Base-by-base conservation (phyloP, 2,888 invertebrate species). In the Tyria jacobaeae region DNA sequence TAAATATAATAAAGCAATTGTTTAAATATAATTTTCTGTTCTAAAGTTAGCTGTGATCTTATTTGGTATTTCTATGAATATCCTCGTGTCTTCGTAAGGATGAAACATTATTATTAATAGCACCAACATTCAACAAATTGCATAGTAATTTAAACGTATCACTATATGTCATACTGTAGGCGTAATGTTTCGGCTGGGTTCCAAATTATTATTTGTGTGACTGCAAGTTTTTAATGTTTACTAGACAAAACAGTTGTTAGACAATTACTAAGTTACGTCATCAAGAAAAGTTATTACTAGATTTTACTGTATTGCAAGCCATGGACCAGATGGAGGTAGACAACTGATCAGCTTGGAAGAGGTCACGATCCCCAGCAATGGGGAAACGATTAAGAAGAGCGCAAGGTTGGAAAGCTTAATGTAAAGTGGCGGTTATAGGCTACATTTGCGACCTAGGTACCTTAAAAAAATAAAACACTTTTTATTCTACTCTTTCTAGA, bases 1-100 rank as follows among this genome's bases (percentile, higher is more conserved):
- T n/a, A n/a, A n/a, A n/a, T n/a, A n/a, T n/a, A n/a, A n/a, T n/a
- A n/a, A n/a, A n/a, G n/a, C n/a, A n/a, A n/a, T n/a, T n/a, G n/a
- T n/a, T n/a, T 68, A 68, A 57, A 65, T 70, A 60, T 63, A 63
- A 65, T 63, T 60, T 52, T 57, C 25, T 50, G 57, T 66, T 69
- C 66, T 41, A 59, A 57, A 51, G 49, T 50, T 7, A 57, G 35
- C 37, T 10, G 44, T 49, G 53, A 39, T 58, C 59, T 52, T 70
- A 67, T 70, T 64, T 61, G 64, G 71, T 24, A 41, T n/a, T 39
- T 51, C 61, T 48, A 25, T 65, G 61, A 54, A 57, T 50, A 65
- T 72, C 63, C n/a, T 62, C 7, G 24, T 49, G 49, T 58, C 64
- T 62, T 58, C 60, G 53, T 59, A 59, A 62, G 48, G 48, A 39